A percentile compares a stretch with the other conserved stretches of the same genome.
These are phyloP conservation scores for human DNA, from an alignment of 2,113 vertebrate species.

Conservation along the genomic window DNA sequence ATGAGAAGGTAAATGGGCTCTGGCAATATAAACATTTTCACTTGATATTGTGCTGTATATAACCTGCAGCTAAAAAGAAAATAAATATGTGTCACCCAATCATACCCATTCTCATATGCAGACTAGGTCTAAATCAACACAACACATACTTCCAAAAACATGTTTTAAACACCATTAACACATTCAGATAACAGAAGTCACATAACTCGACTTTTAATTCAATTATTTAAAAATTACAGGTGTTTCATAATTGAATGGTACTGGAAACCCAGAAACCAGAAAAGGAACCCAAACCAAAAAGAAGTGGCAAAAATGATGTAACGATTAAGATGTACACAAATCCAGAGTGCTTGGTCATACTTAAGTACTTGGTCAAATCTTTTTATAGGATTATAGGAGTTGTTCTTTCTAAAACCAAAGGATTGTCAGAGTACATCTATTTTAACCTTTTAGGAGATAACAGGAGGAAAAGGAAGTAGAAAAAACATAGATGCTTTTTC, in stretches of 20 bases:
- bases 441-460: not conserved
- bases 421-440: not conserved
- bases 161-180: not conserved
- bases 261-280: not conserved
- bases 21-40: not conserved
- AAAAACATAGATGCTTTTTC: not conserved
- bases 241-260: not conserved
- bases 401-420: conserved; percentile 3
- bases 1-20: not conserved
- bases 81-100: not conserved
- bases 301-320: conserved; percentile 37
- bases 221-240: conserved; percentile 23
- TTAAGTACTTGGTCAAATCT: not conserved
- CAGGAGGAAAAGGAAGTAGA: not conserved
- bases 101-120: not conserved
- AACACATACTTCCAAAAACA: not conserved
- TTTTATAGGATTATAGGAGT: not conserved
- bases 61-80: not conserved
- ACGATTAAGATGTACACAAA: conserved; percentile 43
- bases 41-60: not conserved
- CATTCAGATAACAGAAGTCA: conserved; percentile 21
- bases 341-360: not conserved
- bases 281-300: conserved; percentile 9
- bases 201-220: conserved; percentile 8
- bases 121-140: not conserved